Base-by-base conservation (phyloP, 2,797 vertebrate genomes). In the Sebastes nivosus region DNA sequence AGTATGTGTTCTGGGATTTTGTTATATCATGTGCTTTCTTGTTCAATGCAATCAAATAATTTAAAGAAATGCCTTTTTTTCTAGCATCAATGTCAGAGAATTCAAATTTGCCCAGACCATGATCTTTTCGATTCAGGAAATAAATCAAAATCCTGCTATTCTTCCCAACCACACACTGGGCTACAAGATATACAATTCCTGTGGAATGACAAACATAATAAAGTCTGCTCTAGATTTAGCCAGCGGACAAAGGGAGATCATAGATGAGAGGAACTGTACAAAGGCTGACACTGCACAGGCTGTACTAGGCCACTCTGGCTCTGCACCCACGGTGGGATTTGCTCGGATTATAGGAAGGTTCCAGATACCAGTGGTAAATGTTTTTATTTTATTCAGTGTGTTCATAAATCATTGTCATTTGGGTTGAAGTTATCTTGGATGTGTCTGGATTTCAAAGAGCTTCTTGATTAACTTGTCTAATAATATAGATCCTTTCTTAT, bases 101-200 rank as follows among this genome's bases (percentile, higher is more conserved):
- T 93, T 95, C 72, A 85, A 92, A 86, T 94, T 94, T 89, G 91
- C 93, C 55, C 74, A 90, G 77, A 92, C 93, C 22, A 88, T 95
- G 87, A 93, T 94, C 64, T 93, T 93, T 86, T 92, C 93, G 61
- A 91, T 94, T 67, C 81, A 91, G 58, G 91, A 95, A 83, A 93
- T 95, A 76, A 95, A 95, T 64, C 79, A 68, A 81, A 86, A 88
- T 75, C 59, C 67, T 38, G 64, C 83, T 29, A 83, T 94, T 79
- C 85, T 95, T 27, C 86, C 90, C 30, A 79, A 88, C 57, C 68
- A 90, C 63, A 87, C 79, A 29, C 79, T 95, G 70, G 91, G 94
- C 84, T 94, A 91, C 77, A 92, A 85, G 46, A 95, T 95, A 65
- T 93, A 91, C 64, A 92, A 95, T 74, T 60, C 84, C 14, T 95